Base-by-base conservation (phyloP, 37 sponge, comb jelly and placozoan genomes). In the Halichondria panicea region DNA sequence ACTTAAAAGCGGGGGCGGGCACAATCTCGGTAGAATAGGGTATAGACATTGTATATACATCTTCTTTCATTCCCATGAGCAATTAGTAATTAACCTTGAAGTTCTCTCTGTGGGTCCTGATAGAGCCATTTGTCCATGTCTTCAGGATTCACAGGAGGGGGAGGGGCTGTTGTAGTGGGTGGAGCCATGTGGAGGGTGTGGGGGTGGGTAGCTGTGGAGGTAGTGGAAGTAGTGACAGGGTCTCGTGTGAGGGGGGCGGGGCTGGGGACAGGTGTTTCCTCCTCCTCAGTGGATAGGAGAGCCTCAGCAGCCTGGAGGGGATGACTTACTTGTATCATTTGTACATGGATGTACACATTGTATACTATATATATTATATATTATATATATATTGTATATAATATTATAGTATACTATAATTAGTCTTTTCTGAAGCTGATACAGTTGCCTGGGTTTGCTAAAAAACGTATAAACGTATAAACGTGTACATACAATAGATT, bases 51-150 rank as follows among this genome's bases (percentile, higher is more conserved):
- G n/a, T n/a, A n/a, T n/a, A n/a, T n/a, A n/a, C n/a, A n/a, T n/a
- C n/a, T 28, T 5, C 37, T 31, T 22, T 21, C 36, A 5, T 45
- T 21, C 68, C 2, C 43, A 34, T 36, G 18, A 40, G 28, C 8
- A 46, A n/a, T 24, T 40, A n/a, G 31, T 31, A 21, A 60, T 59
- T 28, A 32, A 87, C 91, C 91, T 57, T 93, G 93, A 18, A 80
- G 61, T 7, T 85, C 79, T 34, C 87, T 82, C 73, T 93, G 90
- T 8, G 93, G 93, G 62, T 93, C 93, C 62, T 72, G 60, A 50
- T 93, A 93, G 15, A 68, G 44, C 93, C 93, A 93, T 30, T 53
- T 76, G 57, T 75, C 12, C 18, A 79, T 25, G 37, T 79, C 90
- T 12, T 37, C 87, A 0, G 48, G 71, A 3, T 43, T 43, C 4